Base-by-base conservation (phyloP, 2,113 vertebrate genomes). In the Mormoops blainvillei region DNA sequence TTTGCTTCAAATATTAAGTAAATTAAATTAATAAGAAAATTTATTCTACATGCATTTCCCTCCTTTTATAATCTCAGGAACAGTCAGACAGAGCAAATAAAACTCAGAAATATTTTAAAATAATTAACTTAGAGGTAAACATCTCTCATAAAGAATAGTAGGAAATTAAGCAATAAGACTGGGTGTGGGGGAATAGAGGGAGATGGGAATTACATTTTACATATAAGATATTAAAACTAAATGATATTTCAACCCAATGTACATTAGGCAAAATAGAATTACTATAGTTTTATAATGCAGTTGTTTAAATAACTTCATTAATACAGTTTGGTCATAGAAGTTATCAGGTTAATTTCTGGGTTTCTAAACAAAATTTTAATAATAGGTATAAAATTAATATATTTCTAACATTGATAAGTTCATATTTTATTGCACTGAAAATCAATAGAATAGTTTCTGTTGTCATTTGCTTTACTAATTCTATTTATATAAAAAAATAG, bases 1-100 rank as follows among this genome's bases (percentile, higher is more conserved):
- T 87, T 98, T 99, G 98, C 98, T 99, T 99, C 99, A 99, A 99
- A 99, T 98, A 97, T 96, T 97, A 98, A 97, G 63, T 98, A 15
- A 61, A 41, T 54, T 91, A 88, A 92, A 61, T 92, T 58, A 94
- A 86, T 2, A 96, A 33, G 86, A 94, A 26, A 68, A 85, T 96
- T 45, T 95, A 68, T 56, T 43, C 7, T 91, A 12, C 48, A 38
- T 84, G 54, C 14, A 83, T 96, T 96, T 96, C 19, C 15, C 15
- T 71, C 4, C 94, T 94, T 92, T 94, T 95, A 58, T 52, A 9
- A 89, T 71, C 36, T 94, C 54, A 94, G 33, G 24, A 70, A 8
- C 63, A 65, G 41, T 95, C 20, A 88, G 22, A 88, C 4, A 26
- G 19, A 68, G 7, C 48, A 71, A 3, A 74, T 61, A 22, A 33